Base-by-base conservation (phyloP, 2,888 invertebrate genomes). In the Theretra japonica region DNA sequence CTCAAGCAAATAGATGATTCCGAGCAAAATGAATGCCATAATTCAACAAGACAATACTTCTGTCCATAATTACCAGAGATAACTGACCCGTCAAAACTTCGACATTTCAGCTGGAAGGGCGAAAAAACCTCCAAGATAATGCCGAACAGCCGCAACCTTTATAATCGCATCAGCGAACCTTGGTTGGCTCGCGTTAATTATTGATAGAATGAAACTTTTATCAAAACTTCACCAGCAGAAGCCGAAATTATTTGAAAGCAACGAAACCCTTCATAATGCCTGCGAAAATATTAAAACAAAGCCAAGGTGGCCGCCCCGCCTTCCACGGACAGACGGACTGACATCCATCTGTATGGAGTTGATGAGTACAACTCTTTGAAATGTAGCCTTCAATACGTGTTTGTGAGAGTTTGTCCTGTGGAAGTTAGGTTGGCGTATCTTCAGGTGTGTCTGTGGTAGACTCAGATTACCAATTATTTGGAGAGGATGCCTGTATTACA, bases 221-320 rank as follows among this genome's bases (percentile, higher is more conserved):
- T 93, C 92, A 92, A 94, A 94, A 94, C 94, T 94, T 94, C 94
- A 94, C 79, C 87, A 93, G 89, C 94, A 94, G 94, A 94, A 93
- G 92, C 93, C 92, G 88, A 93, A 94, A 93, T 94, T 94, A 94
- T 94, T 94, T 92, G 93, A 91, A 94, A 93, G 94, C 91, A 89
- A 91, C 90, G 89, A 94, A 94, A 92, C 94, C 94, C 94, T 94
- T 94, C 92, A 92, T 93, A 94, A 94, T 92, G 94, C 91, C 90
- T 91, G 91, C 87, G 94, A 94, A 94, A 94, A 94, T 94, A 94
- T 94, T 94, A 94, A 94, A 94, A 94, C 94, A 94, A 94, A 94
- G 94, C 91, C 91, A 87, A 94, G 93, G 93, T 93, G 90, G 86
- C 90, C 88, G 83, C 92, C 92, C 91, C 91, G 88, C 88, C 89